Base-by-base conservation (phyloP, 2,888 invertebrate species). In the Drosophila barbarae region DNA sequence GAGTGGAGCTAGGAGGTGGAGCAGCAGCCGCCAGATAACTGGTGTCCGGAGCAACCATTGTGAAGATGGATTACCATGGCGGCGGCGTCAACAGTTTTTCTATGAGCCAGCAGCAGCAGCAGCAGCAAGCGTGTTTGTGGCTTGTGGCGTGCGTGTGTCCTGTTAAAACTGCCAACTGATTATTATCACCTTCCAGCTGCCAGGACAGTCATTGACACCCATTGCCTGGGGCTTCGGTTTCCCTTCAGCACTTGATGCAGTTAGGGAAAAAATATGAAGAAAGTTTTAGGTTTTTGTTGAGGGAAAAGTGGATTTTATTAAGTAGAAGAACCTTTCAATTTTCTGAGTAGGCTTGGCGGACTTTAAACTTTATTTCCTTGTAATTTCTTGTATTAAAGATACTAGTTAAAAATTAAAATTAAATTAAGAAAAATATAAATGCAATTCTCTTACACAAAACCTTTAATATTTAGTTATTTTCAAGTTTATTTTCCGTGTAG, bases 161-260 rank as follows among this genome's bases (percentile, higher is more conserved):
- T 85, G 84, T 83, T 83, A 73, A 73, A 85, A 80, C 70, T 73
- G 85, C 71, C 81, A 72, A 71, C 81, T 80, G 81, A 81, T 81
- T 81, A 81, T 81, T 81, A 81, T 81, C 81, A 81, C 85, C 81
- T 81, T 71, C 60, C 53, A 47, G 26, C 54, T 51, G 66, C 59
- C 81, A 57, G 59, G 52, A 50, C 51, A 77, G 82, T 75, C 85
- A 82, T 82, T 82, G 79, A 84, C 85, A 79, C 79, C 73, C 63
- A 61, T 58, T 53, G 66, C 46, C 46, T 39, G 18, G 26, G 42
- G n/a, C 15, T 42, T 42, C 42, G 42, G 10, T 26, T 41, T 13
- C 26, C 26, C 58, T 18, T 26, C 23, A 38, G 38, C 38, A n/a
- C 2, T 12, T 8, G 30, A 21, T 32, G 30, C 46, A 47, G 5